Conservation (phyloP, 92 coral and sea anemone species). For the Phenganax marumi region DNA sequence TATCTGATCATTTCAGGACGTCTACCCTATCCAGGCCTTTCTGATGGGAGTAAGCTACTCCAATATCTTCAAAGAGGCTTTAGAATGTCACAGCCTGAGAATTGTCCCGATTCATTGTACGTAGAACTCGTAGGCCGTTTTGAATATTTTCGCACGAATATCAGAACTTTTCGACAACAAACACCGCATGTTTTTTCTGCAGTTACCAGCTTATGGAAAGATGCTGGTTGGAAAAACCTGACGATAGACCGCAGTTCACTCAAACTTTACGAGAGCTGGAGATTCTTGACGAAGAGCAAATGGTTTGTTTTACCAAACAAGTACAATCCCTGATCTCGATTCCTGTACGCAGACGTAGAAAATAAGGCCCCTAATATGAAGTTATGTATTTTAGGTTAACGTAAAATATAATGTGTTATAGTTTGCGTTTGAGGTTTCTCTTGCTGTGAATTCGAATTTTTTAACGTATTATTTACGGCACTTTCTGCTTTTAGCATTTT, state of each 20-base stretch:
- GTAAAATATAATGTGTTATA: too few relatives aligned
- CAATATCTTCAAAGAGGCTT: constrained; percentile 8
- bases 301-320: not conserved
- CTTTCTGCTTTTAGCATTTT: too few relatives aligned
- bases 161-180: not conserved
- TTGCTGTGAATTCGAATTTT: too few relatives aligned
- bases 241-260: constrained; percentile 22
- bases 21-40: constrained; percentile 8
- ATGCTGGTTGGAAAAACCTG: constrained; percentile 39
- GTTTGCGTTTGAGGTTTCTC: too few relatives aligned
- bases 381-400: too few relatives aligned
- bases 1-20: not conserved
- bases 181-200: not conserved
- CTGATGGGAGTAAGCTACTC: constrained; percentile 8
- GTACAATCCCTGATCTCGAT: not conserved
- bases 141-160: not conserved
- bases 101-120: constrained; percentile 33
- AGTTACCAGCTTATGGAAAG: constrained; percentile 32
- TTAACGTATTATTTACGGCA: too few relatives aligned
- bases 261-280: constrained; percentile 21
- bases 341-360: too few relatives aligned
- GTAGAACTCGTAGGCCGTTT: not conserved
- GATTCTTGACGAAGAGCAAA: not conserved
- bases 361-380: too few relatives aligned
- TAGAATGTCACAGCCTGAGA: constrained; percentile 32